These are phyloP conservation scores for roundworm (Caenorhabditis elegans) DNA, from an alignment of 1,140 invertebrate species.

Conservation along the genomic window DNA sequence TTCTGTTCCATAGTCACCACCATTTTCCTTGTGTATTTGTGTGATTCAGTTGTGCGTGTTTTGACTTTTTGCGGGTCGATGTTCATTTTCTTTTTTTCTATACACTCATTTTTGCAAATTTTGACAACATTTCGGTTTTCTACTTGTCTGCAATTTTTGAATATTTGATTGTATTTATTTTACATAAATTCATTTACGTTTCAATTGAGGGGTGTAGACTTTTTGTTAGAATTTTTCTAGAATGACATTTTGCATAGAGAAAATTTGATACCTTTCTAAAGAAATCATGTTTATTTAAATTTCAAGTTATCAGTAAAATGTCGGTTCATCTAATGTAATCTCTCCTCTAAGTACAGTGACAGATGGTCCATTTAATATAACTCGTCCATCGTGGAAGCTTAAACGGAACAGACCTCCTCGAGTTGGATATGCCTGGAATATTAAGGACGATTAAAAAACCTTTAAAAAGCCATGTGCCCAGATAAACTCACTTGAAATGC, in stretches of 20 bases:
- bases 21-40: neutral
- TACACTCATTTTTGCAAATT: no score
- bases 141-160: no score
- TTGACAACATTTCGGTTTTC: no score
- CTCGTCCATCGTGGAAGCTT: neutral
- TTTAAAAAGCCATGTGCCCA: neutral
- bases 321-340: neutral
- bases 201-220: no score
- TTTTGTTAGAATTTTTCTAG: no score
- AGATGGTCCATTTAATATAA: neutral
- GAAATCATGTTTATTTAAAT: no score
- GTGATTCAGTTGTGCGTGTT: slow-evolving; percentile 25
- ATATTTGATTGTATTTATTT: neutral
- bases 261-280: no score
- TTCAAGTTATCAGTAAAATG: neutral
- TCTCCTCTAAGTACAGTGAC: neutral
- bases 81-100: neutral
- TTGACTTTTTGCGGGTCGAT: neutral
- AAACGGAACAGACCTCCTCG: neutral
- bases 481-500: slow-evolving; percentile 45
- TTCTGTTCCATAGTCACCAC: neutral
- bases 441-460: no score
- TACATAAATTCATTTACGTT: no score
- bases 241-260: no score
- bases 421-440: neutral